Conservation (phyloP, 1,140 invertebrate species). For the Bradynema listronoti region DNA sequence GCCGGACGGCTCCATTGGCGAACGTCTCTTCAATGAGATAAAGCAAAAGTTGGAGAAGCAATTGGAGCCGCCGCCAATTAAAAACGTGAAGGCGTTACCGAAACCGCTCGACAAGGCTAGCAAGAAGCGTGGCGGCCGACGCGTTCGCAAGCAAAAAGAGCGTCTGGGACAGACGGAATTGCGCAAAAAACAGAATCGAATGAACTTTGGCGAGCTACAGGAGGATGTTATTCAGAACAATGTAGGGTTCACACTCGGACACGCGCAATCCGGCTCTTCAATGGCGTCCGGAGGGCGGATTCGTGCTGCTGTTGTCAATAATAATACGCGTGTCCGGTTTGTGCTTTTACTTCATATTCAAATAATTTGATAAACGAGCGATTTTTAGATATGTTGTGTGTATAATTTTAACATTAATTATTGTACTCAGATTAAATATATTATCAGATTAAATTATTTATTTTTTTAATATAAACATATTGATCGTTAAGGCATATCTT, state of each 20-base stretch:
- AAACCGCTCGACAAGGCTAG: conserved; percentile 92
- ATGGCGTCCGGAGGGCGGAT: conserved; percentile 46
- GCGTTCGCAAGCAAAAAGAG: conserved; percentile 96
- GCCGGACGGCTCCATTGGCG: conserved; percentile 75
- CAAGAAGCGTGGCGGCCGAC: conserved; percentile 91
- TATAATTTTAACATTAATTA: no score
- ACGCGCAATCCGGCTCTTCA: conserved; percentile 31
- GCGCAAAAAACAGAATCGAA: conserved; percentile 88
- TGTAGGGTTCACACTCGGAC: conserved; percentile 85
- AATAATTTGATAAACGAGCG: no score
- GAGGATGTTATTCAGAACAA: conserved; percentile 99
- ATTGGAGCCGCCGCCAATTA: conserved; percentile 93
- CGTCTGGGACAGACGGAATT: conserved; percentile 93
- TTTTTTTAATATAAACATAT: no score
- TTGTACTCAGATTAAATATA: no score
- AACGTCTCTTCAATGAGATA: conserved; percentile 77
- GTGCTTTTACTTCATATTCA: conserved; percentile 16
- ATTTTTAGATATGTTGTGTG: no score
- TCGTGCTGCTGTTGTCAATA: conserved; percentile 45
- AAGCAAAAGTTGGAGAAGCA: conserved; percentile 94
- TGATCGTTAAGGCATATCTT: no score
- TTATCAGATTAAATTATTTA: no score
- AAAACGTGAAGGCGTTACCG: conserved; percentile 79
- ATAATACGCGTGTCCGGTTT: conserved; percentile 51
- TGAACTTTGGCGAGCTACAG: conserved; percentile 97